Base-by-base conservation (phyloP, 2,797 vertebrate species). In the Dendrocincla fuliginosa region DNA sequence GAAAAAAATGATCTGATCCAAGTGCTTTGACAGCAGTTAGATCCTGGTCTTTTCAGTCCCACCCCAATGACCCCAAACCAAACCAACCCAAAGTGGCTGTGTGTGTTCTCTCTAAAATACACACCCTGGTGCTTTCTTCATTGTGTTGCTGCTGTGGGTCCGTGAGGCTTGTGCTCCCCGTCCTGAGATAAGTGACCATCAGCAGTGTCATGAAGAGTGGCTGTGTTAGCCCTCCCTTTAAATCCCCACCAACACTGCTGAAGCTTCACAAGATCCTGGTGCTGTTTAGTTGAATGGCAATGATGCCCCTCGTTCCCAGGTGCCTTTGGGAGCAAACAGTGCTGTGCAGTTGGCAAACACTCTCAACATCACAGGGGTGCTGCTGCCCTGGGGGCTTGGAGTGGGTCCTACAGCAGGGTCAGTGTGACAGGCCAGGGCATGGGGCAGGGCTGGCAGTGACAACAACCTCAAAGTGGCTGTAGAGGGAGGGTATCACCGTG, bases 231-330 rank as follows among this genome's bases (percentile, higher is more conserved):
- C 42, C 42, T 44, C 42, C 19, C 42, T 91, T 95, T 78, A 91
- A 93, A 91, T 78, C 74, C 87, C 74, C 11, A 14, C n/a, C 56
- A 41, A 18, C 65, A 87, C 61, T 71, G 80, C 84, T 90, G 71
- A 82, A 47, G 33, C 79, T 93, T 94, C 91, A 84, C 68, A 59
- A 52, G 75, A 11, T 85, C 65, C 3, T 8, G 56, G 53, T 61
- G 82, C 94, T 95, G 95, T 95, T 96, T 79, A 90, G 65, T 82
- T 74, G 87, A 87, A 91, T 78, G 76, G 79, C 70, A 87, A 79
- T 70, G 87, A 50, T 64, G 28, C 0, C 33, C 53, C 63, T 91
- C 65, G 39, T 83, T 96, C 93, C 67, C 83, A 93, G 73, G 82
- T 96, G 84, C 91, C 65, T 91, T 70, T 10, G 11, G 86, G 76